Evolutionary conservation across 2,888 invertebrate genomes (phyloP).

Genomic region (Acronicta aceris): DNA sequence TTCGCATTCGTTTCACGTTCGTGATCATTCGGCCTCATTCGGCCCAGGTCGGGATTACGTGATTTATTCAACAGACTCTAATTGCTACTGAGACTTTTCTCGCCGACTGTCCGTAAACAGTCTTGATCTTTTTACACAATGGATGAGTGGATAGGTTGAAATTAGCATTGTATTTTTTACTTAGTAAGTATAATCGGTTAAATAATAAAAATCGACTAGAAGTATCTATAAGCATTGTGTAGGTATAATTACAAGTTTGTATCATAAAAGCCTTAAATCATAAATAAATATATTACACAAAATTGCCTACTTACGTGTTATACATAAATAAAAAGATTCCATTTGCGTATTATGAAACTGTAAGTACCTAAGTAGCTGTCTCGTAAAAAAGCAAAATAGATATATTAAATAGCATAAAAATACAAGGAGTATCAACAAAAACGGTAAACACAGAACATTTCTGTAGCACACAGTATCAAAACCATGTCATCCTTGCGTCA

Average conservation of each 20-base stretch:
- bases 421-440: background rate
- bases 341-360: too few relatives aligned
- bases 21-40: conserved; percentile 63
- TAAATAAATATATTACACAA: too few relatives aligned
- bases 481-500: conserved; percentile 52
- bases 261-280: too few relatives aligned
- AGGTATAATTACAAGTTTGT: too few relatives aligned
- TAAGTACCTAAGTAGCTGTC: background rate
- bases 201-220: too few relatives aligned
- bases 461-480: conserved; percentile 62
- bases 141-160: background rate
- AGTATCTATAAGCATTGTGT: too few relatives aligned
- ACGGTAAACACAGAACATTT: conserved; percentile 23
- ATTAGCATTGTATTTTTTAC: background rate
- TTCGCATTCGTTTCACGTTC: conserved; percentile 64
- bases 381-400: background rate
- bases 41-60: conserved; percentile 61
- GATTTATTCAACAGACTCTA: conserved; percentile 68
- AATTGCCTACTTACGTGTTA: too few relatives aligned
- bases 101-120: conserved; percentile 42
- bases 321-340: too few relatives aligned
- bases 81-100: conserved; percentile 62
- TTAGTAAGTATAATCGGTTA: background rate
- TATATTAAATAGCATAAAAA: background rate
- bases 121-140: conserved; percentile 47